These are phyloP conservation scores for Misgurnus mizolepis DNA, from an alignment of 2,113 vertebrate species.

Conservation along the genomic window DNA sequence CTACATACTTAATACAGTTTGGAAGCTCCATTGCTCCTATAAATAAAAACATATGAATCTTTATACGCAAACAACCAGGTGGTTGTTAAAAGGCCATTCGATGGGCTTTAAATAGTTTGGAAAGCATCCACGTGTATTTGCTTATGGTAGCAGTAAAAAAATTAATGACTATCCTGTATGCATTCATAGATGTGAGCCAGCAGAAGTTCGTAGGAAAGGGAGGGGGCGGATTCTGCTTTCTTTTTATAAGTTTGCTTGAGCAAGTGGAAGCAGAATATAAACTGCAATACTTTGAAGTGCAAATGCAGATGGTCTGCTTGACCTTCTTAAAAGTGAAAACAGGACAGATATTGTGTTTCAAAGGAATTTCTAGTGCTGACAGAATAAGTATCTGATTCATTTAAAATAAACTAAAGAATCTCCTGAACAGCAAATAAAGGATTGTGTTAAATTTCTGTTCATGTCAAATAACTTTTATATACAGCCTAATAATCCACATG, in stretches of 20 bases:
- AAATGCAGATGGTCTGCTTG: slow-evolving; percentile 37
- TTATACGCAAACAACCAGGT: slow-evolving; percentile 54
- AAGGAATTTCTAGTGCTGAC: slow-evolving; percentile 13
- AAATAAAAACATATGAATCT: slow-evolving; percentile 30
- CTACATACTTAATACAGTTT: neutral
- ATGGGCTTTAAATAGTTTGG: slow-evolving; percentile 54
- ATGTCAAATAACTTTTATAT: neutral
- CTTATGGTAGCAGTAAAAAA: slow-evolving; percentile 54
- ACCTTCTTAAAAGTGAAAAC: slow-evolving; percentile 39
- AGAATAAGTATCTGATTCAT: neutral
- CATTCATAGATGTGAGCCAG: slow-evolving; percentile 29
- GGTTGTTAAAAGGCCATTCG: slow-evolving; percentile 27
- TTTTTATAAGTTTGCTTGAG: slow-evolving; percentile 51
- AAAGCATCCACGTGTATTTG: slow-evolving; percentile 59
- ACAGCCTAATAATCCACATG: too few species aligned
- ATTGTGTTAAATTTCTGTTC: neutral
- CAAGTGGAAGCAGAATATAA: slow-evolving; percentile 51
- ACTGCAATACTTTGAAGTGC: slow-evolving; percentile 38
- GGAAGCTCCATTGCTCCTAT: neutral
- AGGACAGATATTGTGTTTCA: slow-evolving; percentile 38
- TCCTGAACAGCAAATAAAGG: neutral
- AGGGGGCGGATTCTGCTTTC: slow-evolving; percentile 26
- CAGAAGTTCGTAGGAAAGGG: slow-evolving; percentile 39
- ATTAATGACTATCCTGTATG: slow-evolving; percentile 50
- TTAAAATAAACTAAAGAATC: slow-evolving; percentile 34